A percentile compares a stretch with the other conserved stretches of the same genome.
Conservation (phyloP, 2,888 invertebrate species). For the Tiphia femorata region DNA sequence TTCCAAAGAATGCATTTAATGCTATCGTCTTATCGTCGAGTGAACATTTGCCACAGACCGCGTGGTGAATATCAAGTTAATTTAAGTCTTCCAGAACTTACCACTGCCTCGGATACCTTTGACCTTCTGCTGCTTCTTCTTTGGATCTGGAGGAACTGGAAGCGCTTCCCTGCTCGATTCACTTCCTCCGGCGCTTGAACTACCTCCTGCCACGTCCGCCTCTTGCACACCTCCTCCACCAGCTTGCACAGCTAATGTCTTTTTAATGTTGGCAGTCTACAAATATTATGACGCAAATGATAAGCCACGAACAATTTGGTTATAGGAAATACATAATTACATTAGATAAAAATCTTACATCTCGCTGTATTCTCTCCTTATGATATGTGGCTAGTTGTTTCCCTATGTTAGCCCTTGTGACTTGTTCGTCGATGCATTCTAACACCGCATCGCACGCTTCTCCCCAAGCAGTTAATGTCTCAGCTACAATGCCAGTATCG, state of each 20-base stretch:
- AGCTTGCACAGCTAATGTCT: constrained; percentile 85
- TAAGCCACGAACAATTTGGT: background rate
- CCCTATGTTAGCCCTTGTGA: constrained; percentile 86
- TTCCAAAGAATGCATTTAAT: too few species aligned
- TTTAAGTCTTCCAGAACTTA: constrained; percentile 76
- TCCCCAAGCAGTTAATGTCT: constrained; percentile 90
- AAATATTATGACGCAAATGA: background rate
- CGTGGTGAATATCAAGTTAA: too few species aligned
- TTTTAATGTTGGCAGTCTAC: constrained; percentile 88
- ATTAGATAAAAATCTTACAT: constrained; percentile 74
- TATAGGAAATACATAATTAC: background rate
- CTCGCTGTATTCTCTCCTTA: constrained; percentile 86
- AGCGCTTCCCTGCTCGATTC: constrained; percentile 71
- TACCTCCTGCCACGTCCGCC: constrained; percentile 87
- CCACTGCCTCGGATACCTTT: constrained; percentile 77
- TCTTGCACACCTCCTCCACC: constrained; percentile 75
- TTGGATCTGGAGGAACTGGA: constrained; percentile 65
- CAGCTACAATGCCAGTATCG: constrained; percentile 85
- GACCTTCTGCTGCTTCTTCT: constrained; percentile 75
- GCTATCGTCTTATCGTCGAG: too few species aligned
- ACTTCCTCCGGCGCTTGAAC: constrained; percentile 74
- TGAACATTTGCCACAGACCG: too few species aligned
- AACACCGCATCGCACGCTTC: constrained; percentile 90
- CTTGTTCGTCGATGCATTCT: constrained; percentile 90
- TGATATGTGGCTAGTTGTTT: constrained; percentile 85